These are phyloP conservation scores for Bombylius discolor DNA, from an alignment of 2,888 invertebrate species.

Conservation along the genomic window DNA sequence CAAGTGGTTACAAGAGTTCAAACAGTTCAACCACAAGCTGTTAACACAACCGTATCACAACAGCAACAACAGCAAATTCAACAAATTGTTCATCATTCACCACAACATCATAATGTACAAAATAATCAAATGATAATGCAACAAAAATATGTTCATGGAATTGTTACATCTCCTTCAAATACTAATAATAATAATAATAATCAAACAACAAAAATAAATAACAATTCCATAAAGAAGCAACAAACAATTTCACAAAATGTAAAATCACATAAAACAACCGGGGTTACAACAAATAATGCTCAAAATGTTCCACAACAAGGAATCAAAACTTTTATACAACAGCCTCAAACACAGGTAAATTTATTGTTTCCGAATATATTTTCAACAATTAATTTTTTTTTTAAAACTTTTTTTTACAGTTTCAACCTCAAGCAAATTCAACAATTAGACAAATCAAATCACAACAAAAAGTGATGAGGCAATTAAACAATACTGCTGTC, in stretches of 20 bases:
- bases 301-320: slow-evolving; percentile 1
- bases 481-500: slow-evolving; percentile 23
- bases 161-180: neutral
- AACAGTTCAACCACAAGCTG: slow-evolving; percentile 10
- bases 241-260: neutral
- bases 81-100: neutral
- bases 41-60: slow-evolving; percentile 9
- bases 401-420: slow-evolving; percentile 10
- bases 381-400: too few species aligned
- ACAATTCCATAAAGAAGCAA: neutral
- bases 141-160: slow-evolving; percentile 22
- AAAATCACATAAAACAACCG: too few species aligned
- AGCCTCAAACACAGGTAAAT: slow-evolving; percentile 2
- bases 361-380: neutral
- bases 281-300: neutral
- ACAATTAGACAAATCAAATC: slow-evolving; percentile 18
- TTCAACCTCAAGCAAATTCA: slow-evolving; percentile 10
- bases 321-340: slow-evolving; percentile 1
- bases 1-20: slow-evolving; percentile 30
- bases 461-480: slow-evolving; percentile 27
- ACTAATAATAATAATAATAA: neutral
- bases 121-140: slow-evolving; percentile 20
- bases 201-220: slow-evolving; percentile 1
- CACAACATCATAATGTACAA: slow-evolving; percentile 21
- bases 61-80: slow-evolving; percentile 15